Percentiles rank a stretch among this genome's conserved stretches.
phyloP scores from a whole-genome alignment of 2,113 vertebrate species.

The Hippocampus mohnikei region DNA sequence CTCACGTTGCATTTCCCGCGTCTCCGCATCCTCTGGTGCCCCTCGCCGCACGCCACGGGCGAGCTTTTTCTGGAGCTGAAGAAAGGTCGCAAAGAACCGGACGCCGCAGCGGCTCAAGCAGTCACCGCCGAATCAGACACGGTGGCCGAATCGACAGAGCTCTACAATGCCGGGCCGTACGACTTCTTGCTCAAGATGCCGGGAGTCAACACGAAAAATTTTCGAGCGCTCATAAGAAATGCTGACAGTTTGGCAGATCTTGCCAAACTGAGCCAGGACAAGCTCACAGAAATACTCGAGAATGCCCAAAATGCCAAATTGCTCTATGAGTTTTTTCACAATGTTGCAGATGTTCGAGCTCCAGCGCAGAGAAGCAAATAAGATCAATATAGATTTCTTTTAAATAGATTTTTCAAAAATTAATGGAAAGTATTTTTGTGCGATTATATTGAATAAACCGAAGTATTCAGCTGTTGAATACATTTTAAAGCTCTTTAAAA shows the following conservation, averaged over 20 bases:
- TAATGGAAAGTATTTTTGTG: background rate
- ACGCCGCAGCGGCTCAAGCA: conserved; percentile 77
- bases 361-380: conserved; percentile 55
- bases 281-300: conserved; percentile 76
- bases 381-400: conserved; percentile 1
- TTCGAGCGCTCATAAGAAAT: conserved; percentile 74
- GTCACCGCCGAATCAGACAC: conserved; percentile 83
- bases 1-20: conserved; percentile 93
- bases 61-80: conserved; percentile 92
- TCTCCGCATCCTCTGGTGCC: conserved; percentile 91
- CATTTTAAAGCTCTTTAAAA: background rate
- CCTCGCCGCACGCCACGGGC: conserved; percentile 85
- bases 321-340: conserved; percentile 88
- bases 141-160: conserved; percentile 78
- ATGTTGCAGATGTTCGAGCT: conserved; percentile 56
- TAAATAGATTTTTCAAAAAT: background rate
- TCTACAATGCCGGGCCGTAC: conserved; percentile 88
- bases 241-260: conserved; percentile 83
- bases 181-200: conserved; percentile 95
- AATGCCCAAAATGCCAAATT: conserved; percentile 75
- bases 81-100: conserved; percentile 76
- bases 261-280: conserved; percentile 74
- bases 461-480: background rate
- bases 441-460: background rate
- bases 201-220: conserved; percentile 87